Conservation (phyloP, 2,113 vertebrate species). For the Copsychus sechellarum region DNA sequence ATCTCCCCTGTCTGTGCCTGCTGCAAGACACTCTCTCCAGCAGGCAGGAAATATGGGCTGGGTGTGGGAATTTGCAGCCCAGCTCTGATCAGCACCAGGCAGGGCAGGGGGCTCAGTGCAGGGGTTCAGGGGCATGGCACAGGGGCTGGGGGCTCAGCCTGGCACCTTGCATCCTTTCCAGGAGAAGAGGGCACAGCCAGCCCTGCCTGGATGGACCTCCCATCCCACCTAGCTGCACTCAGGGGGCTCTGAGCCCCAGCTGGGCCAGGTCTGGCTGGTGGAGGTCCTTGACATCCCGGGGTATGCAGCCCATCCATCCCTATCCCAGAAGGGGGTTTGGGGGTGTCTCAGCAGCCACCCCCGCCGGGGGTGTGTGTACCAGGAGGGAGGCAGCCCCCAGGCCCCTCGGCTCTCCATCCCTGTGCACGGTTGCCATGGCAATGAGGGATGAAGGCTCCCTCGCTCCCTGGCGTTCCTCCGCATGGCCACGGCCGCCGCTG, state of each 20-base stretch:
- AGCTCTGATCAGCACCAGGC: fast-evolving
- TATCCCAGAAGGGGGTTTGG: not conserved
- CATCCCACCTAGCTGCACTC: not conserved
- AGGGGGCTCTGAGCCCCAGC: fast-evolving
- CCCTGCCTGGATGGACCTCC: not conserved
- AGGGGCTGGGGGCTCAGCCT: not conserved
- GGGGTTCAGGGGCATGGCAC: not conserved
- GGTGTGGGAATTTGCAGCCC: not conserved
- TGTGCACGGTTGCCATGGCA: constrained; percentile 30
- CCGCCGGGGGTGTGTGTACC: fast-evolving
- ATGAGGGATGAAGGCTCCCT: constrained; percentile 1
- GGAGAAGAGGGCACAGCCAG: not conserved
- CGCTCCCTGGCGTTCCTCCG: not conserved
- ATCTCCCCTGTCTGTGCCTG: not conserved
- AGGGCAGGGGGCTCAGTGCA: not conserved
- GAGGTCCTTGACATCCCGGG: not conserved
- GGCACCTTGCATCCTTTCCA: not conserved
- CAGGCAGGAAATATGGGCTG: not conserved
- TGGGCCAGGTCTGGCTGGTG: no score
- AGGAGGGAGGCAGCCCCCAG: not conserved
- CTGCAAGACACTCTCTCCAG: not conserved
- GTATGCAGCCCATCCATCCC: not conserved
- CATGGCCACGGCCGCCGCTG: not conserved
- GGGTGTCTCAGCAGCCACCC: not conserved
- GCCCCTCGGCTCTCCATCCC: not conserved